Evolutionary conservation across 2,113 vertebrate species (phyloP), one percentile per base, ranked within the genome.

Genomic region (Saguinus imperator): DNA sequence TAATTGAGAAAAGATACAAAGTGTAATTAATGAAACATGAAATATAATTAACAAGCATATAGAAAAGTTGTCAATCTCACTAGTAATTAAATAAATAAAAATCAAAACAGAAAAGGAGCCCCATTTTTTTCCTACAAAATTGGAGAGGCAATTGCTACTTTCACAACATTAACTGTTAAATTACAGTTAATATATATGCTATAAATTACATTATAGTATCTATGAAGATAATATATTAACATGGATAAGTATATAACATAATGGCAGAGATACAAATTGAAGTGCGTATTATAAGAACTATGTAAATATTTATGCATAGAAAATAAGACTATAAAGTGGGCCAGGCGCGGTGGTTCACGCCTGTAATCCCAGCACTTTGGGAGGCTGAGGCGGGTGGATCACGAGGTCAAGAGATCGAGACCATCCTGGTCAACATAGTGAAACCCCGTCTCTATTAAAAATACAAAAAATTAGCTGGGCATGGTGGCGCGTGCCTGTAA

Each of bases 11-110:
- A 91, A 76, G 27, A 64, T 64, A 64, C 11, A 29, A 64, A 32
- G 29, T 64, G 61, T 64, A 64, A 64, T 64, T 64, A 75, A 5
- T 55, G 8, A 82, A 20, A 90, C 1, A 70, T 68, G 3, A 27
- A 92, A 70, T 72, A 57, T 32, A 70, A 86, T 68, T 89, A 89
- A 82, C 6, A 89, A 82, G 4, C 5, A 86, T 40, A 85, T 0
- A 57, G 32, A 73, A 81, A 43, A 55, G 29, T 0, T n/a, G 89
- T 83, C 12, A 86, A 58, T 68, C 17, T 48, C 13, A 93, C 18
- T 89, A 81, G n/a, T 89, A 75, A 79, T 80, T 12, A 86, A 96
- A 61, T 37, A 91, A 83, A 27, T 93, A n/a, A 94, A 94, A 87
- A 89, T 61, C 9, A 86, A 95, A n/a, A 64, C 4, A 61, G 72